Percentiles rank a stretch among this genome's conserved stretches.
Conservation (phyloP, 2,888 invertebrate species). For the Crematogaster levior region DNA sequence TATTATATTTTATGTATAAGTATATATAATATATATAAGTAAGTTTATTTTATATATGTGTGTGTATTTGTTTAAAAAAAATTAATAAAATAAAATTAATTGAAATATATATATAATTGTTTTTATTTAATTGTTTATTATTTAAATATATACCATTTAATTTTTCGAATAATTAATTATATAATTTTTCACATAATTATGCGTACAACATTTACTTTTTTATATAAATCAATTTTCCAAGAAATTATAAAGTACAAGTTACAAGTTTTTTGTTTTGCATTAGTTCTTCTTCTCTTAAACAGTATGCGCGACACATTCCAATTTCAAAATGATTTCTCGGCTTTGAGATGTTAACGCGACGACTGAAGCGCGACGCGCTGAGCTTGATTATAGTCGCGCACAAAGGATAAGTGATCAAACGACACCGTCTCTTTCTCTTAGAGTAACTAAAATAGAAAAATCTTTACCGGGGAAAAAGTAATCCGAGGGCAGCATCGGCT, state of each 20-base stretch:
- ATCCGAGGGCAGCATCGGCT: slow-evolving; percentile 66
- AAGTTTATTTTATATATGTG: too few relatives aligned
- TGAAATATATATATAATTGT: neutral
- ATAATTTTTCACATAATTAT: neutral
- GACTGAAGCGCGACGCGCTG: slow-evolving; percentile 32
- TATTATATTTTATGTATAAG: neutral
- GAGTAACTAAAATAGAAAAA: slow-evolving; percentile 51
- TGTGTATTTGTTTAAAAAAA: too few relatives aligned
- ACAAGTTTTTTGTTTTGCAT: neutral
- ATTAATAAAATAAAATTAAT: too few relatives aligned
- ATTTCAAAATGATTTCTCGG: slow-evolving; percentile 45
- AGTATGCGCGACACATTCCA: slow-evolving; percentile 19
- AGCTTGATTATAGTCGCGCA: slow-evolving; percentile 43
- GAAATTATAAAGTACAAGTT: neutral
- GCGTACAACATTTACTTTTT: neutral
- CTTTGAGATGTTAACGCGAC: slow-evolving; percentile 41
- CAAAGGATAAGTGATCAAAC: slow-evolving; percentile 53
- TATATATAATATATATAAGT: too few relatives aligned
- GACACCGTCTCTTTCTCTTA: slow-evolving; percentile 41
- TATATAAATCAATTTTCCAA: neutral
- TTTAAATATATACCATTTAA: neutral
- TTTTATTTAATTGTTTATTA: neutral
- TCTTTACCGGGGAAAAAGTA: slow-evolving; percentile 77
- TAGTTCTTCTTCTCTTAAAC: neutral
- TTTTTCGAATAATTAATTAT: neutral